Evolutionary conservation across 2,888 invertebrate genomes (phyloP).

Genomic region (Cosmia pyralina): DNA sequence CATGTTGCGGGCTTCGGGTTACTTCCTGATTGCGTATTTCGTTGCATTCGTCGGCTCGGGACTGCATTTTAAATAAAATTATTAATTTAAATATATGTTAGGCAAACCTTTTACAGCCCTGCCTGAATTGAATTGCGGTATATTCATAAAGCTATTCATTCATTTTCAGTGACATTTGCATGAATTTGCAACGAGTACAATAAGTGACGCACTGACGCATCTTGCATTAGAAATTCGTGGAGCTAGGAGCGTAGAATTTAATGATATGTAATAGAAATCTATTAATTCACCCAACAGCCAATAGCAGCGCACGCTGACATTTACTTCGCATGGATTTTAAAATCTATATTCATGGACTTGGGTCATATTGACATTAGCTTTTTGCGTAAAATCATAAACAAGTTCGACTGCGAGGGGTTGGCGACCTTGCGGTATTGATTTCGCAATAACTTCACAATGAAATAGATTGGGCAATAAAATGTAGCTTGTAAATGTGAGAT

Average conservation of each 20-base stretch:
- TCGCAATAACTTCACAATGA: conserved; percentile 56
- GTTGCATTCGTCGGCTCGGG: conserved; percentile 48
- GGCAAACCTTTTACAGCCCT: neutral
- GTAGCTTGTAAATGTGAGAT: conserved; percentile 52
- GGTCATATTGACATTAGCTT: conserved; percentile 35
- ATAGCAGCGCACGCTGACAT: conserved; percentile 36
- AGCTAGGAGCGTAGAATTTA: conserved; percentile 48
- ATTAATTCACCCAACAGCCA: conserved; percentile 28
- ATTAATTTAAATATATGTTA: neutral
- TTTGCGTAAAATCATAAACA: conserved; percentile 55
- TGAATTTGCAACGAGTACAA: conserved; percentile 25
- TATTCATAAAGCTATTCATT: neutral
- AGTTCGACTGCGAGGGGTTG: conserved; percentile 54
- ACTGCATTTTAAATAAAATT: conserved; percentile 20
- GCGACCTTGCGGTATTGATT: conserved; percentile 62
- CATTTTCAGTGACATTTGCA: conserved; percentile 8
- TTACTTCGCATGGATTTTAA: conserved; percentile 31
- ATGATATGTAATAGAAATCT: conserved; percentile 49
- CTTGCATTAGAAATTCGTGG: conserved; percentile 34
- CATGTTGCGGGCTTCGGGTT: conserved; percentile 72
- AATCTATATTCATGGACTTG: conserved; percentile 48
- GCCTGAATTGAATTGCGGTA: neutral
- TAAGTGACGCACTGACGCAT: conserved; percentile 22
- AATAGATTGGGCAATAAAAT: conserved; percentile 55
- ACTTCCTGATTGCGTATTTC: conserved; percentile 75